These are phyloP conservation scores for Epinotia ramella DNA, from an alignment of 2,888 invertebrate genomes.

Conservation along the genomic window DNA sequence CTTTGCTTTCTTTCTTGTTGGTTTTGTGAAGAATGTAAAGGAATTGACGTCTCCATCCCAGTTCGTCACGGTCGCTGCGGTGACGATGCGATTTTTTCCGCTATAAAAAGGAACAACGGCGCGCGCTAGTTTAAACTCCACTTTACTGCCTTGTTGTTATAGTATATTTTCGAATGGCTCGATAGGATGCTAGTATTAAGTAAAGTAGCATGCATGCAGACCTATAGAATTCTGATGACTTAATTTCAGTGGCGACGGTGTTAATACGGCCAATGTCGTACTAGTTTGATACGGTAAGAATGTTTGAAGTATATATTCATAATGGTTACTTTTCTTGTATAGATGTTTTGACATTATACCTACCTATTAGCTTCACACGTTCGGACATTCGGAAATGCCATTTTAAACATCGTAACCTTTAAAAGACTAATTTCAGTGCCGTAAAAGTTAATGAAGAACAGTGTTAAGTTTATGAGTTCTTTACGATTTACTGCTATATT, in stretches of 20 bases:
- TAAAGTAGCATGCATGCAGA: conserved; percentile 38
- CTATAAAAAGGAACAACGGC: conserved; percentile 26
- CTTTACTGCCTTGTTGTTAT: not conserved
- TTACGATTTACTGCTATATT: conserved; percentile 4
- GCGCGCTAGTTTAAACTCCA: not conserved
- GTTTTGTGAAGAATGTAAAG: conserved; percentile 45
- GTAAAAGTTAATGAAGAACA: conserved; percentile 22
- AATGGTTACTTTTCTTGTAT: not conserved
- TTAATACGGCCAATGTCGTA: not conserved
- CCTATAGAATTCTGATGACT: conserved; percentile 36
- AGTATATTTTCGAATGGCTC: not conserved
- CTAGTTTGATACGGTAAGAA: not conserved
- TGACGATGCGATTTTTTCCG: conserved; percentile 46
- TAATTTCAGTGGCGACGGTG: conserved; percentile 10
- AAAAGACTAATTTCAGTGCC: conserved; percentile 12
- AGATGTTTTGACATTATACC: not conserved
- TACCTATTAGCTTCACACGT: not conserved
- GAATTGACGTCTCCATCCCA: conserved; percentile 47
- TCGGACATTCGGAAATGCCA: not conserved
- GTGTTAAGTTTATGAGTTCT: conserved; percentile 16
- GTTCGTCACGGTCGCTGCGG: conserved; percentile 44
- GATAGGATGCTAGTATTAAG: conserved; percentile 6
- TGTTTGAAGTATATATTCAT: not conserved
- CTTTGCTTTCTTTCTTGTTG: conserved; percentile 45
- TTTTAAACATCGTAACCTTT: conserved; percentile 6